phyloP scores from a whole-genome alignment of 2,113 vertebrate species.

The Pionites leucogaster region DNA sequence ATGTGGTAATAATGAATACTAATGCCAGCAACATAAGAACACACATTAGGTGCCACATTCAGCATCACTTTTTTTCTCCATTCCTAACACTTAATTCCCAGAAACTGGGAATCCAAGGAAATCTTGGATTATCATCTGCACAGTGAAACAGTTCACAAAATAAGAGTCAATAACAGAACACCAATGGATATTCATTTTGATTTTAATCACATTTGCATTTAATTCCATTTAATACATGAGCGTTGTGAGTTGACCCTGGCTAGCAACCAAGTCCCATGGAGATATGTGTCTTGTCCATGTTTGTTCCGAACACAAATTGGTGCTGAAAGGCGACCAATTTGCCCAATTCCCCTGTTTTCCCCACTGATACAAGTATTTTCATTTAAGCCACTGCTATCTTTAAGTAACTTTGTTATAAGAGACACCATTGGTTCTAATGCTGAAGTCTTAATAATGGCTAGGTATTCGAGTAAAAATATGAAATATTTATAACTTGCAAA shows the following conservation, averaged over 20 bases:
- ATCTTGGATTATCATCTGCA: neutral
- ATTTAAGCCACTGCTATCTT: neutral
- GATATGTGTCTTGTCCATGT: neutral
- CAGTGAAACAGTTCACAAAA: neutral
- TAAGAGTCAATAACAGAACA: neutral
- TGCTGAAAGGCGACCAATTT: neutral
- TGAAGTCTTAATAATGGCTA: neutral
- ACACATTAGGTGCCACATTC: neutral
- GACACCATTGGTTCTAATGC: neutral
- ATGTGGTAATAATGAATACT: neutral
- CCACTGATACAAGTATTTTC: neutral
- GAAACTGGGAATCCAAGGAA: neutral
- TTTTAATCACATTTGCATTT: neutral
- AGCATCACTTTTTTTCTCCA: neutral
- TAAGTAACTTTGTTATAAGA: neutral
- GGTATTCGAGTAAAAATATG: neutral
- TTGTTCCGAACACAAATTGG: fast-evolving
- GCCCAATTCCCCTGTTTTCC: neutral
- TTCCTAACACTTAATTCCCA: neutral
- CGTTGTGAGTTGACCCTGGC: neutral
- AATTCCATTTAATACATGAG: neutral
- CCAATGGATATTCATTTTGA: neutral
- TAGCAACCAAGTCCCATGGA: neutral
- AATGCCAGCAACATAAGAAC: neutral
- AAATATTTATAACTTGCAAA: neutral